These are phyloP conservation scores for Tortrix viridana DNA, from an alignment of 2,888 invertebrate genomes.

Conservation along the genomic window DNA sequence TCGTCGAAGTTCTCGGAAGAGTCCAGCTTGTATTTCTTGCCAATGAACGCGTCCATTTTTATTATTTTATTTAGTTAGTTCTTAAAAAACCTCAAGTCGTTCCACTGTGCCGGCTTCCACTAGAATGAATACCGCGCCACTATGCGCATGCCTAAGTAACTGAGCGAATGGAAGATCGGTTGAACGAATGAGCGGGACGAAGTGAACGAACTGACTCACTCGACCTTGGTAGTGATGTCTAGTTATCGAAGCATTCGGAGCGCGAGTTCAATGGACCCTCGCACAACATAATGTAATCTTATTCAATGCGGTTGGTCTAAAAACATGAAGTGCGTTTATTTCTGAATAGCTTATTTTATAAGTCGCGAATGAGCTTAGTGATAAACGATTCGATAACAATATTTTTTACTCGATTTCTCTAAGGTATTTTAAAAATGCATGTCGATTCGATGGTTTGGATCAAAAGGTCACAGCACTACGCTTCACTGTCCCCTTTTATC, in stretches of 20 bases:
- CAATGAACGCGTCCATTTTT: slow-evolving; percentile 78
- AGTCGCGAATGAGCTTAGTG: slow-evolving; percentile 25
- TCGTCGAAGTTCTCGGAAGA: slow-evolving; percentile 94
- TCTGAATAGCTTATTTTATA: slow-evolving; percentile 25
- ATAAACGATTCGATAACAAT: slow-evolving; percentile 18
- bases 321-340: slow-evolving; percentile 29
- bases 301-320: slow-evolving; percentile 36
- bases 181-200: slow-evolving; percentile 35
- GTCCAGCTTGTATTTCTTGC: slow-evolving; percentile 92
- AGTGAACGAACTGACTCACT: slow-evolving; percentile 32
- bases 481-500: slow-evolving; percentile 9
- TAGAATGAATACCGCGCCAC: slow-evolving; percentile 34
- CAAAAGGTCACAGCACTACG: slow-evolving; percentile 20
- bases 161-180: slow-evolving; percentile 35
- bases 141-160: slow-evolving; percentile 32
- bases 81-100: slow-evolving; percentile 16
- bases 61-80: slow-evolving; percentile 24
- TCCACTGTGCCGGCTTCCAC: slow-evolving; percentile 23
- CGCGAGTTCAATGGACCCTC: slow-evolving; percentile 34
- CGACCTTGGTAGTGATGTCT: slow-evolving; percentile 38
- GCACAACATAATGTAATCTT: slow-evolving; percentile 27
- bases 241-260: slow-evolving; percentile 27
- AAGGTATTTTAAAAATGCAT: background rate
- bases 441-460: slow-evolving; percentile 25
- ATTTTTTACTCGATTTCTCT: background rate